Evolutionary conservation across 64 coral and sea anemone genomes (phyloP).

Genomic region (Actinia equina): DNA sequence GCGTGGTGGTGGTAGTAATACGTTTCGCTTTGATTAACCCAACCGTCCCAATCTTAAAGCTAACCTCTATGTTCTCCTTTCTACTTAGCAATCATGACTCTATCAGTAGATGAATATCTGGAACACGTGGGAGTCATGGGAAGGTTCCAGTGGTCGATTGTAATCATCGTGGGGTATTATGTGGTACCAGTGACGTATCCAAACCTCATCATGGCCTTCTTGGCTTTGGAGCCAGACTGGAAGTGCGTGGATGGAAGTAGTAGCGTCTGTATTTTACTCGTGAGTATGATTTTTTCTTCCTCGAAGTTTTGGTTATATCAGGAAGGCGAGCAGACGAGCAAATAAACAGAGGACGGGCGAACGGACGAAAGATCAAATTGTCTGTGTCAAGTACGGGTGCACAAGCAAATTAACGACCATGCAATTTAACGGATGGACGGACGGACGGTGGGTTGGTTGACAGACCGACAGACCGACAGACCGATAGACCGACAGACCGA

Average conservation of each 20-base stretch:
- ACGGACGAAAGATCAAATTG: too few relatives aligned
- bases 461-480: background rate
- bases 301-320: too few relatives aligned
- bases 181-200: conserved; percentile 77
- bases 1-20: too few relatives aligned
- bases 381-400: too few relatives aligned
- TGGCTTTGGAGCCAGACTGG: conserved; percentile 81
- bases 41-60: too few relatives aligned
- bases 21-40: too few relatives aligned
- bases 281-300: conserved; percentile 31
- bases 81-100: conserved; percentile 28
- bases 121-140: conserved; percentile 74
- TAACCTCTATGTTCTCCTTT: background rate
- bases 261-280: conserved; percentile 84
- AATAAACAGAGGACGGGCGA: too few relatives aligned
- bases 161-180: conserved; percentile 61
- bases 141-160: conserved; percentile 75
- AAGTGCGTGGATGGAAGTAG: conserved; percentile 69
- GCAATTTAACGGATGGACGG: background rate
- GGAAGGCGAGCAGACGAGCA: too few relatives aligned
- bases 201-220: conserved; percentile 90
- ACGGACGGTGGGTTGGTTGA: background rate
- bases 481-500: background rate
- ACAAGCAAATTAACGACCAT: background rate
- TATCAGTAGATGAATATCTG: conserved; percentile 69